A percentile compares a stretch with the other conserved stretches of the same genome.
Conservation (phyloP, 1,140 invertebrate species). For the Orius insidiosus region DNA sequence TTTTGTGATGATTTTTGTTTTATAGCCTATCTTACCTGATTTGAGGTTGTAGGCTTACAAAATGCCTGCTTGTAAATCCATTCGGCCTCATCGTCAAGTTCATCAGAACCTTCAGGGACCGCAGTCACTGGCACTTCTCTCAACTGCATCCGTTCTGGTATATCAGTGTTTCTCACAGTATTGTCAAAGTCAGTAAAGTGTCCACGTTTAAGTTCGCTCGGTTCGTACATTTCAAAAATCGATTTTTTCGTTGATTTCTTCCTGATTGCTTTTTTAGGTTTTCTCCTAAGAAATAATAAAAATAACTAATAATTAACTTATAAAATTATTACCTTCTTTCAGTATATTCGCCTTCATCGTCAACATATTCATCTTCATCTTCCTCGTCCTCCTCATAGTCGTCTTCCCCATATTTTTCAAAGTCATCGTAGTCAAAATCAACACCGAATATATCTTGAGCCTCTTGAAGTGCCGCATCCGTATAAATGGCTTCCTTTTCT, state of each 20-base stretch:
- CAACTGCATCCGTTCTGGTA: slow-evolving; percentile 84
- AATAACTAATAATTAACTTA: slow-evolving; percentile 5
- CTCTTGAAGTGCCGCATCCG: slow-evolving; percentile 88
- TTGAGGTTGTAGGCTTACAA: slow-evolving; percentile 59
- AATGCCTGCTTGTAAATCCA: slow-evolving; percentile 97
- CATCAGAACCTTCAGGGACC: slow-evolving; percentile 64
- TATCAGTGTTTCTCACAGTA: slow-evolving; percentile 70
- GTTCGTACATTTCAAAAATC: slow-evolving; percentile 93
- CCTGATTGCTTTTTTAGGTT: slow-evolving; percentile 49
- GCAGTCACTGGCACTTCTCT: slow-evolving; percentile 69
- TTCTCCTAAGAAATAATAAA: slow-evolving; percentile 22
- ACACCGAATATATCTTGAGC: slow-evolving; percentile 99
- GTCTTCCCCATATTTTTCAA: slow-evolving; percentile 74
- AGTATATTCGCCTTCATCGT: slow-evolving; percentile 42
- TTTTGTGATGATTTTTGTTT: not conserved
- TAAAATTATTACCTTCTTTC: slow-evolving; percentile 16
- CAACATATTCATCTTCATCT: slow-evolving; percentile 56
- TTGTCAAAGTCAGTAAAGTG: slow-evolving; percentile 92
- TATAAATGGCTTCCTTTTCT: slow-evolving; percentile 77
- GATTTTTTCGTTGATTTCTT: slow-evolving; percentile 73
- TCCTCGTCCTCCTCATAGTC: slow-evolving; percentile 70
- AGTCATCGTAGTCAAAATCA: slow-evolving; percentile 95
- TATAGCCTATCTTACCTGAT: slow-evolving; percentile 37
- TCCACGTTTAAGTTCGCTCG: slow-evolving; percentile 87
- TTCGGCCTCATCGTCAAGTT: slow-evolving; percentile 85